Base-by-base conservation (phyloP, 2,113 vertebrate species). In the Cnemophilus loriae region DNA sequence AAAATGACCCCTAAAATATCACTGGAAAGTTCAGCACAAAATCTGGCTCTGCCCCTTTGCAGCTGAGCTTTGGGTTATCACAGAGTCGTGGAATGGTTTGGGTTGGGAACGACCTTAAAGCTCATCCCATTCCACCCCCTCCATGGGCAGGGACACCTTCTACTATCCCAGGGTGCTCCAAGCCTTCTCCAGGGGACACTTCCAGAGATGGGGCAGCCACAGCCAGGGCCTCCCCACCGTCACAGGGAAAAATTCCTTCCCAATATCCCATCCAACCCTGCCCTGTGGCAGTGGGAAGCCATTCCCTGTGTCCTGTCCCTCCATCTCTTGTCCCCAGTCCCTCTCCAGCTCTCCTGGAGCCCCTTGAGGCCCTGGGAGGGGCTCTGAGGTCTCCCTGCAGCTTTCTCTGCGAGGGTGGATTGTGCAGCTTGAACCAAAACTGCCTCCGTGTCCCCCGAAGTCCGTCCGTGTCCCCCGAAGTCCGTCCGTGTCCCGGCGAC, bases 391-490 rank as follows among this genome's bases (percentile, higher is more conserved):
- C 52, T 63, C 22, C 9, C 32, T 32, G 41, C 14, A 69, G 4
- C 41, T 30, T 47, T 32, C 46, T 16, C 61, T 35, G 35, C 0
- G 0, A 64, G 76, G 46, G 8, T 26, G 39, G 19, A n/a, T 50
- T 4, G 16, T 13, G 33, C 78, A 23, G 21, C 35, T 67, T 23
- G 47, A 24, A 10, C 30, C 17, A 11, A 64, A 75, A 1, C 12
- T 2, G 0, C 5, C 56, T 60, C 26, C 0, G 0, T 60, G 78
- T 39, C 5, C 15, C 37, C 5, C 1, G 1, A 22, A 81, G 1
- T 16, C 26, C 15, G 1, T 14, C 50, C 1, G 0, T 33, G 49
- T 68, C 30, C 82, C 0, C 5, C 1, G 1, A 22, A 81, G 1
- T 16, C 26, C 15, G 1, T 14, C 50, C 1, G 0, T 33, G 49